Percentiles rank a stretch among this genome's conserved stretches.
phyloP scores from a whole-genome alignment of 2,888 invertebrate genomes.

The Urechis unicinctus region DNA sequence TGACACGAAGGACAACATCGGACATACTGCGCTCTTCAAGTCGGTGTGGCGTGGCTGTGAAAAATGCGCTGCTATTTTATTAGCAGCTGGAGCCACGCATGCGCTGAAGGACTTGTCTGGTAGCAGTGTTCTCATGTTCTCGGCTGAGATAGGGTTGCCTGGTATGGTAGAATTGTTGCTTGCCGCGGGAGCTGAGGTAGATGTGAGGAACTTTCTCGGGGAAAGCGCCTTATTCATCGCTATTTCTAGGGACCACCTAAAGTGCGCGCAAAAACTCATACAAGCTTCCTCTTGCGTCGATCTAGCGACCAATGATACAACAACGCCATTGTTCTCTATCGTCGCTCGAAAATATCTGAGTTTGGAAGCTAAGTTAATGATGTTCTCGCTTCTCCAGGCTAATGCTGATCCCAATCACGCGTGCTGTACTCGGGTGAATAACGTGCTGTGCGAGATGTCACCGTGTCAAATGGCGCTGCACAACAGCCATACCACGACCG shows the following conservation, averaged over 20 bases:
- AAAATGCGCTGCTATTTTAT: constrained; percentile 2
- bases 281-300: constrained; percentile 39
- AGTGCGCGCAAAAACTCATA: constrained; percentile 33
- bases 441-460: too few relatives aligned
- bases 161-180: constrained; percentile 56
- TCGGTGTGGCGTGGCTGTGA: constrained; percentile 11
- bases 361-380: too few relatives aligned
- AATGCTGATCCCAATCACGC: too few relatives aligned
- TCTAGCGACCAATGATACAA: constrained; percentile 21
- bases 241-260: constrained; percentile 28
- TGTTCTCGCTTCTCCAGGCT: too few relatives aligned
- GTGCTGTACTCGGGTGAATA: too few relatives aligned
- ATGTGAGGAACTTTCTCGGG: constrained; percentile 3
- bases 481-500: too few relatives aligned
- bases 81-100: constrained; percentile 2
- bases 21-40: constrained; percentile 11
- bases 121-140: constrained; percentile 5
- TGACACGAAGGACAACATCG: constrained; percentile 4
- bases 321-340: constrained; percentile 10
- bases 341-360: too few relatives aligned
- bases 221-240: constrained; percentile 45
- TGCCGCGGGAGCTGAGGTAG: neutral
- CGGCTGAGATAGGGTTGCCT: constrained; percentile 72
- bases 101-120: constrained; percentile 3
- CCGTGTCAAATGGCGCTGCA: too few relatives aligned